Conservation (phyloP, 2,113 vertebrate species). For the Hippocampus comes region DNA sequence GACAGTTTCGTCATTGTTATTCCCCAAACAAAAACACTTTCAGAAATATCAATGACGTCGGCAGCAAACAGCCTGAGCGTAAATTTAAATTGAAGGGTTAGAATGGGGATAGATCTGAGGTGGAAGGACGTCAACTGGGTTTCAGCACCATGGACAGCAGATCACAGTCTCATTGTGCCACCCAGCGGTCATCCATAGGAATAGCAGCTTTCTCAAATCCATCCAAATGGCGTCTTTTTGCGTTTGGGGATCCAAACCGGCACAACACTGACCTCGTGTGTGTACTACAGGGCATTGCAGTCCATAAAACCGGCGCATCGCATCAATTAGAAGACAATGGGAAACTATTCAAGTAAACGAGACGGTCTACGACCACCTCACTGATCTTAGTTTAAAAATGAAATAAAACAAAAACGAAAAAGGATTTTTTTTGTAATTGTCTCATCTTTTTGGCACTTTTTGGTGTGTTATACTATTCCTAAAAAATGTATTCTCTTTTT, state of each 20-base stretch:
- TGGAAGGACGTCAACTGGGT: background rate
- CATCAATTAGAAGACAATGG: no score
- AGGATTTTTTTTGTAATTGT: no score
- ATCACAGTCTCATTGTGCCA: slow-evolving; percentile 1
- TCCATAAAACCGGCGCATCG: background rate
- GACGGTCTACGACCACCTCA: no score
- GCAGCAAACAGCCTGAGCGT: background rate
- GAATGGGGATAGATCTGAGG: background rate
- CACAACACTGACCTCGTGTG: slow-evolving; percentile 37
- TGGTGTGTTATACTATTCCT: no score
- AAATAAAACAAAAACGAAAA: no score
- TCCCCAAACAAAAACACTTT: background rate
- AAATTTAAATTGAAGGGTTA: slow-evolving; percentile 3
- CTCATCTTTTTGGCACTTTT: no score
- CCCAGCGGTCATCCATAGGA: slow-evolving; percentile 14
- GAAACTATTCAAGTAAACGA: no score
- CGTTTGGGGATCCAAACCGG: background rate
- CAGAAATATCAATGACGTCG: background rate
- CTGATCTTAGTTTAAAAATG: no score
- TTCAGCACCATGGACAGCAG: slow-evolving; percentile 51
- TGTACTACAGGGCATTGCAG: slow-evolving; percentile 11
- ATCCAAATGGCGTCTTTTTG: background rate
- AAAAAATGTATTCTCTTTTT: no score
- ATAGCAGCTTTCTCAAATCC: background rate
- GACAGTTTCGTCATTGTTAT: background rate